phyloP scores from a whole-genome alignment of 1,140 invertebrate genomes.

The Hirudo medicinalis region DNA sequence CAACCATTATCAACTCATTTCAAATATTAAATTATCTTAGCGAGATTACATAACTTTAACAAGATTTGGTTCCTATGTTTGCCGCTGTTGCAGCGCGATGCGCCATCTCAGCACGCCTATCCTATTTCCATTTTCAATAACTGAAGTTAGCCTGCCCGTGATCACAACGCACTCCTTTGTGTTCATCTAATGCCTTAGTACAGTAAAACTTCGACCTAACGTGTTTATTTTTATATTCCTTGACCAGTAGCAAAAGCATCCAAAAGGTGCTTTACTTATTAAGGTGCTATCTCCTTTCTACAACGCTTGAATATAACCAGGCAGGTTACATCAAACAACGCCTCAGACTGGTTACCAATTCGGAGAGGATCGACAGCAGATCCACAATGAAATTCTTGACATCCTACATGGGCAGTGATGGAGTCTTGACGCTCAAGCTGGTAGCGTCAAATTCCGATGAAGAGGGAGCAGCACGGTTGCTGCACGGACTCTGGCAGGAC shows the following conservation, averaged over 20 bases:
- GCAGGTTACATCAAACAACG: slow-evolving; percentile 3
- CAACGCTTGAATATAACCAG: neutral
- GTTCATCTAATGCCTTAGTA: no score
- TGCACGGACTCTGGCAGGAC: slow-evolving; percentile 21
- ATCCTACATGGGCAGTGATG: slow-evolving; percentile 41
- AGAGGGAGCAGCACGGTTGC: slow-evolving; percentile 14
- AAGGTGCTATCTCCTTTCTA: no score
- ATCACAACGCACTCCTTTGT: no score
- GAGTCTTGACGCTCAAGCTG: slow-evolving; percentile 38
- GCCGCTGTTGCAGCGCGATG: neutral
- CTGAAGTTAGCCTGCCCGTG: no score
- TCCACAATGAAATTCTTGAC: slow-evolving; percentile 19
- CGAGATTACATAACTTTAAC: neutral
- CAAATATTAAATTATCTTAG: neutral
- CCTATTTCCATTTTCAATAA: neutral
- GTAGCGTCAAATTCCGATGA: slow-evolving; percentile 37
- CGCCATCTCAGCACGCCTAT: neutral
- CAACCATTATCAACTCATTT: neutral
- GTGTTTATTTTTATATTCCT: no score
- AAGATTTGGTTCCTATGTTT: neutral
- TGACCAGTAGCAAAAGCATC: no score
- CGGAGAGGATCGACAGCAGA: slow-evolving; percentile 3
- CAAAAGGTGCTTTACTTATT: no score
- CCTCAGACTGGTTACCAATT: neutral
- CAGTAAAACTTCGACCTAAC: no score